These are phyloP conservation scores for Pseudanteris insignis DNA, from an alignment of 2,888 invertebrate species.

Conservation along the genomic window DNA sequence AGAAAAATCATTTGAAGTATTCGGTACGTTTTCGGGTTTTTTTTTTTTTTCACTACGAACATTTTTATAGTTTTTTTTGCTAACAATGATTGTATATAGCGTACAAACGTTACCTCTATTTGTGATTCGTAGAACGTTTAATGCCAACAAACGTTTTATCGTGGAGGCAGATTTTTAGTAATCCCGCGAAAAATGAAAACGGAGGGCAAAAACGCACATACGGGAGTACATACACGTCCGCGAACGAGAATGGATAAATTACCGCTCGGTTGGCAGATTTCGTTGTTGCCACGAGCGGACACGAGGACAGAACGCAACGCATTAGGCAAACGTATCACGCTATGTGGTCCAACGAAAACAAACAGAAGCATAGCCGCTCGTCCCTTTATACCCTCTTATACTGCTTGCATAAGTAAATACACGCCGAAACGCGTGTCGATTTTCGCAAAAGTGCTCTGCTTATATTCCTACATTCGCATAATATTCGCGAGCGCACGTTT, in stretches of 20 bases:
- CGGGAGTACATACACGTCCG: constrained; percentile 18
- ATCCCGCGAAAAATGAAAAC: constrained; percentile 46
- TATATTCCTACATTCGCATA: constrained; percentile 36
- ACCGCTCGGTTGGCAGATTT: constrained; percentile 59
- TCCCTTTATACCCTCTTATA: constrained; percentile 50
- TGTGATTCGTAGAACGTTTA: constrained; percentile 42
- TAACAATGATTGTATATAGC: constrained; percentile 37
- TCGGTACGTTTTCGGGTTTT: neutral
- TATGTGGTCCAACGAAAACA: constrained; percentile 66
- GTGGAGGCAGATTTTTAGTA: constrained; percentile 40
- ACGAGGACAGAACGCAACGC: constrained; percentile 56
- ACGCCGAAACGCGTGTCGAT: constrained; percentile 43
- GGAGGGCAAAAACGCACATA: constrained; percentile 42
- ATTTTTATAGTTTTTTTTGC: constrained; percentile 5
- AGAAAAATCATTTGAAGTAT: too few species aligned
- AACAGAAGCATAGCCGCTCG: constrained; percentile 59
- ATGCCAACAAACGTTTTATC: constrained; percentile 40
- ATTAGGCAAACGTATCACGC: constrained; percentile 67
- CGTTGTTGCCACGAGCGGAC: too few species aligned
- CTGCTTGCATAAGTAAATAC: constrained; percentile 59
- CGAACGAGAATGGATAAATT: constrained; percentile 56
- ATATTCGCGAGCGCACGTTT: constrained; percentile 33
- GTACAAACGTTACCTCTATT: constrained; percentile 30
- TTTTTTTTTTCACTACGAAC: constrained; percentile 3
- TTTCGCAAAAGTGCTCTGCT: constrained; percentile 39